Percentiles rank a stretch among this genome's conserved stretches.
phyloP scores from a whole-genome alignment of 2,113 vertebrate genomes.

The Anolis sagrei region DNA sequence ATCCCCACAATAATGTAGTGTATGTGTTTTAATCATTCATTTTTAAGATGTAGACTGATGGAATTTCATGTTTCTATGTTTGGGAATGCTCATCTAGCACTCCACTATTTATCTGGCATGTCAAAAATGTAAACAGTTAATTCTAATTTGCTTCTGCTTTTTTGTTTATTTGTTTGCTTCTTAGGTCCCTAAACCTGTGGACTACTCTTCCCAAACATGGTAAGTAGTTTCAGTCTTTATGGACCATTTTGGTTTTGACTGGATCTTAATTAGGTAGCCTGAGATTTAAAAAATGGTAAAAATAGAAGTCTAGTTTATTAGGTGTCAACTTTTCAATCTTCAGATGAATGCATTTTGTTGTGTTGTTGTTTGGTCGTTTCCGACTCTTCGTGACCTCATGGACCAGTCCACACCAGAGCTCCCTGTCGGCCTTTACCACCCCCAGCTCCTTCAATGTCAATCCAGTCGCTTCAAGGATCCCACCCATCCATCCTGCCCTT shows the following conservation, averaged over 20 bases:
- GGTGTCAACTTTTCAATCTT: slow-evolving; percentile 37
- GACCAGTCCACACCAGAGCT: no score
- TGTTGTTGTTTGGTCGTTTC: no score
- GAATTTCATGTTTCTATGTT: not conserved
- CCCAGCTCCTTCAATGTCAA: no score
- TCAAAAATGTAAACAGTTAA: slow-evolving; percentile 56
- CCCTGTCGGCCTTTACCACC: no score
- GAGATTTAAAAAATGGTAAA: slow-evolving; percentile 19
- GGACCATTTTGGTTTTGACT: not conserved
- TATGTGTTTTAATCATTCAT: slow-evolving; percentile 22
- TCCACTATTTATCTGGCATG: not conserved
- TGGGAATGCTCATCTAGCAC: not conserved
- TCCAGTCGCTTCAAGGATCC: no score
- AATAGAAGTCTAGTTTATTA: slow-evolving; percentile 23
- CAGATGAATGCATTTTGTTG: slow-evolving; percentile 10
- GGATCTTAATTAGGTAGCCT: slow-evolving; percentile 7
- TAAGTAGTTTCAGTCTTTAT: slow-evolving; percentile 71
- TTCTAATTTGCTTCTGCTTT: slow-evolving; percentile 51
- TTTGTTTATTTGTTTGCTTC: not conserved
- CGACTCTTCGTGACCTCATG: no score
- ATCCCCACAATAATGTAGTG: not conserved
- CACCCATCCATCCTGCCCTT: no score
- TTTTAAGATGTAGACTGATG: not conserved
- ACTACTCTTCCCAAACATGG: slow-evolving; percentile 93
- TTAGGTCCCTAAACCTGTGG: slow-evolving; percentile 93